phyloP scores from a whole-genome alignment of 2,888 invertebrate species.

The Podabrus alpinus region DNA sequence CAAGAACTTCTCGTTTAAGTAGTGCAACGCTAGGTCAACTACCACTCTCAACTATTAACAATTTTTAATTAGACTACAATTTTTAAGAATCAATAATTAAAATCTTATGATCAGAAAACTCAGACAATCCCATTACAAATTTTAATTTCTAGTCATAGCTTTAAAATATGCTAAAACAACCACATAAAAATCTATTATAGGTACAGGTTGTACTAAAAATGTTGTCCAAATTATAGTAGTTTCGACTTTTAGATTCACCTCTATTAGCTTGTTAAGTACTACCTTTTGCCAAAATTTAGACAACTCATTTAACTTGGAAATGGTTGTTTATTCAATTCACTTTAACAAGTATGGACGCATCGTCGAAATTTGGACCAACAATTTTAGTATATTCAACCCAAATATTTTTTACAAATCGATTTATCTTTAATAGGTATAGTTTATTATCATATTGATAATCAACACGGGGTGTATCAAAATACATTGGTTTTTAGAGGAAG shows the following conservation, averaged over 20 bases:
- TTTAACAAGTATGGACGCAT: too few relatives aligned
- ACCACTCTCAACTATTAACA: constrained; percentile 23
- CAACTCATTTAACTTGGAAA: too few relatives aligned
- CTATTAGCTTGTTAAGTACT: too few relatives aligned
- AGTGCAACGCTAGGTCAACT: constrained; percentile 48
- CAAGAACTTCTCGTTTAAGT: constrained; percentile 67
- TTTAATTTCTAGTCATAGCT: background rate
- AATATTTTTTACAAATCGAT: background rate
- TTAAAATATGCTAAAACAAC: background rate
- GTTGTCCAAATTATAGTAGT: background rate
- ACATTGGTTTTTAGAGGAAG: background rate
- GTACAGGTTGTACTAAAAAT: background rate
- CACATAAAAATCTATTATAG: background rate
- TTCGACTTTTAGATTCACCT: too few relatives aligned
- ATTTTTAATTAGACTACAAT: constrained; percentile 4
- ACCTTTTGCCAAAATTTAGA: too few relatives aligned
- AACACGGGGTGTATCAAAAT: background rate
- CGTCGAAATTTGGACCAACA: background rate
- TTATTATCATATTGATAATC: background rate
- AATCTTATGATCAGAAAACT: background rate
- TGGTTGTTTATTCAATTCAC: too few relatives aligned
- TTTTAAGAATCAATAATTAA: background rate
- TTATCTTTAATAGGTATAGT: background rate
- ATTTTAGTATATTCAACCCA: background rate
- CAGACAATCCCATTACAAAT: background rate